Percentiles rank a stretch among this genome's conserved stretches.
Conservation (phyloP, 2,113 vertebrate genomes). For the Pseudolaguvia tuberculata region DNA sequence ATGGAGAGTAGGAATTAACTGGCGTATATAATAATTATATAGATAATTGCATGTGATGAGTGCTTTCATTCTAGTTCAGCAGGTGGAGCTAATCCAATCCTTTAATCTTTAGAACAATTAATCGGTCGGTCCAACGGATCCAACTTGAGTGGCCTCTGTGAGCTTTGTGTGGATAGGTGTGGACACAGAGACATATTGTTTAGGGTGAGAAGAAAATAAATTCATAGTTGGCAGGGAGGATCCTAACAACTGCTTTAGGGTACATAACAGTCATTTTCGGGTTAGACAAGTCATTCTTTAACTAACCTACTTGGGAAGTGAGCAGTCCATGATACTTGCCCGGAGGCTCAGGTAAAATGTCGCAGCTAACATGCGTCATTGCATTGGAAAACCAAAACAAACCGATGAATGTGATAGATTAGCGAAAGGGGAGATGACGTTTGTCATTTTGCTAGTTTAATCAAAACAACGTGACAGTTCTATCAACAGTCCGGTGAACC, state of each 20-base stretch:
- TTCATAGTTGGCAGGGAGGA: background rate
- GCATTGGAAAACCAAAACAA: too few species aligned
- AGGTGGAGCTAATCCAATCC: constrained; percentile 30
- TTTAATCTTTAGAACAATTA: constrained; percentile 38
- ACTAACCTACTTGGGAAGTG: background rate
- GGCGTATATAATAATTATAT: too few species aligned
- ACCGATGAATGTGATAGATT: background rate
- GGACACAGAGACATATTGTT: background rate
- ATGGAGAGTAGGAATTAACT: constrained; percentile 30
- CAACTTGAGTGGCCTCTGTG: background rate
- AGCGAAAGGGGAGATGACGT: background rate
- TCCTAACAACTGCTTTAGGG: background rate
- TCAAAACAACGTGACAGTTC: background rate
- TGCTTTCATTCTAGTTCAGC: constrained; percentile 44
- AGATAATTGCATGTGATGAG: constrained; percentile 43
- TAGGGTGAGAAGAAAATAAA: background rate
- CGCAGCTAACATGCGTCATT: too few species aligned
- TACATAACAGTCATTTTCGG: too few species aligned
- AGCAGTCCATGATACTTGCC: background rate
- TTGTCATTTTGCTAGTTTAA: background rate
- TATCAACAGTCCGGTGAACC: background rate
- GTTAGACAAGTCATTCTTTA: background rate
- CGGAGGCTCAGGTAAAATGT: background rate
- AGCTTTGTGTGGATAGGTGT: background rate
- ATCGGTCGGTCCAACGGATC: constrained; percentile 2